Evolutionary conservation across 2,113 vertebrate genomes (phyloP), one percentile per base, ranked within the genome.

Genomic region (Myotis davidii): DNA sequence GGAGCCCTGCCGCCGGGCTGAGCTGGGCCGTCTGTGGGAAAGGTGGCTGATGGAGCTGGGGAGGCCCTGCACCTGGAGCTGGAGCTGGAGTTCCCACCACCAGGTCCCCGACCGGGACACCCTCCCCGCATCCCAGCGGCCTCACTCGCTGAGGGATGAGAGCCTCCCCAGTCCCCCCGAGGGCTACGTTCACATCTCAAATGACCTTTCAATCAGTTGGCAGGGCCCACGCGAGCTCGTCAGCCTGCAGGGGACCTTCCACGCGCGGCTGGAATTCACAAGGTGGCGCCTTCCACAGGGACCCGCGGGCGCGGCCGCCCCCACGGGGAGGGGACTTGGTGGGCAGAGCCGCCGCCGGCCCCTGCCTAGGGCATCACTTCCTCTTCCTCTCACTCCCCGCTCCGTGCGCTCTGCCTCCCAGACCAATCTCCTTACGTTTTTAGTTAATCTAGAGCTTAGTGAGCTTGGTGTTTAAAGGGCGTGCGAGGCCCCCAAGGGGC

Each of bases 281-380:
- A 20, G 29, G 83, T 9, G 69, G 52, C 0, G 0, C 34, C 27
- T 34, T 29, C 6, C 5, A 0, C 5, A 4, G 42, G 74, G 5
- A 4, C 16, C 13, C 48, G 5, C 6, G 2, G 23, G 27, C 9
- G 5, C 11, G 5, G n/a, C 27, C 13, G 11, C 50, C 73, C 27
- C 45, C 17, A 2, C 32, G n/a, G 6, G 0, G 2, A 0, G 9
- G 16, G 0, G 2, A 0, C 23, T 23, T 4, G 0, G 11, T 7
- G 3, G 13, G 11, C 61, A 9, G 17, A 37, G 84, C 65, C 4
- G 34, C 85, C 56, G 34, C 67, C 1, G 10, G 79, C 32, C 12
- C 25, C 69, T 3, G 21, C 27, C 34, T 20, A 6, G 1, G 6
- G 20, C 52, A 39, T 0, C 3, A 2, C 50, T 34, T 45, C 48